These are phyloP conservation scores for Saguinus imperator DNA, from an alignment of 2,113 vertebrate genomes.

Conservation along the genomic window DNA sequence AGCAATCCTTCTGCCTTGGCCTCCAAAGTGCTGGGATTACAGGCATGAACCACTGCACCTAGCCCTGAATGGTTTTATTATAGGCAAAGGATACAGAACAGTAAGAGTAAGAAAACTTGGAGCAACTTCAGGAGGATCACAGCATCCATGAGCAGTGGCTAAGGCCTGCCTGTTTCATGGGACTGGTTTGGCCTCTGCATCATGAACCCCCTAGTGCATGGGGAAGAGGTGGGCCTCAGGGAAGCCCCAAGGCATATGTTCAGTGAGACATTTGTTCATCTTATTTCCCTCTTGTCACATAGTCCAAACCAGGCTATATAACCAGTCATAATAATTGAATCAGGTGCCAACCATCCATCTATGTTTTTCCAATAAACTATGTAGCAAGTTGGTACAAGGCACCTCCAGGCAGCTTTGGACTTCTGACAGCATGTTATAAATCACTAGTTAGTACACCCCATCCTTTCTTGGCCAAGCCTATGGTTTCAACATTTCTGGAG, in stretches of 20 bases:
- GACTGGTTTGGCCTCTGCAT: not conserved
- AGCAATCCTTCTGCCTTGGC: too few relatives aligned
- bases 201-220: rapidly evolving
- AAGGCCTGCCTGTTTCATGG: not conserved
- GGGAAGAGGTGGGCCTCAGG: not conserved
- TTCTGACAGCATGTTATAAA: not conserved
- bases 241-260: not conserved
- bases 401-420: not conserved
- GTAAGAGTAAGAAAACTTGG: not conserved
- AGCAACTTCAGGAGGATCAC: not conserved
- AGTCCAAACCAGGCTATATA: not conserved
- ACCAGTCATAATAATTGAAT: not conserved
- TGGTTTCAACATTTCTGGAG: not conserved
- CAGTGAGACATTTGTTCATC: not conserved
- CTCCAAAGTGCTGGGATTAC: too few relatives aligned
- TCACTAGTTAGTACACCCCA: not conserved
- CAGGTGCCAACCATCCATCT: not conserved
- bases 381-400: not conserved
- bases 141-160: not conserved
- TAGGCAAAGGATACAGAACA: not conserved
- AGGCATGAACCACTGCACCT: too few relatives aligned
- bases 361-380: not conserved
- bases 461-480: not conserved
- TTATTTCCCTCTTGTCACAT: not conserved
- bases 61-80: not conserved